A percentile compares a stretch with the other conserved stretches of the same genome.
phyloP scores from a whole-genome alignment of 30 jellyfish, hydroid and myxozoan species.

The Clytia hemisphaerica region DNA sequence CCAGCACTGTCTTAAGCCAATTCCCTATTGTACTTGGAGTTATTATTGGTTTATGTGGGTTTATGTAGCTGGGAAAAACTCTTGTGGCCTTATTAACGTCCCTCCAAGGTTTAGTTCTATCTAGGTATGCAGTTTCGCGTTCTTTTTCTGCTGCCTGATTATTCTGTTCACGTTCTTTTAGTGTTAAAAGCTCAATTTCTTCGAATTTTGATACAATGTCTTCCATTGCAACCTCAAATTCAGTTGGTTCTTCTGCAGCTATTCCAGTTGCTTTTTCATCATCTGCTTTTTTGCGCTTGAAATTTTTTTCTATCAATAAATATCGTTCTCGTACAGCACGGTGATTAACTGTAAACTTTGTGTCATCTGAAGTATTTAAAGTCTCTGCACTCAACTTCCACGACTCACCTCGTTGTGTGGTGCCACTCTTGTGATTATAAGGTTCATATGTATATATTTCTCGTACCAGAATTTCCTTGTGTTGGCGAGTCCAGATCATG shows the following conservation, averaged over 20 bases:
- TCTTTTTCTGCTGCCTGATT: too few species aligned
- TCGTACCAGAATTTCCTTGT: slow-evolving; percentile 14
- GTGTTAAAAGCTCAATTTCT: slow-evolving; percentile 9
- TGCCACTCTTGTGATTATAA: slow-evolving; percentile 6
- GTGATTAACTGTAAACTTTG: slow-evolving; percentile 15
- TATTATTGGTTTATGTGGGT: too few species aligned
- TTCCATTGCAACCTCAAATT: slow-evolving; percentile 5
- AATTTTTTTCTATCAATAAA: slow-evolving; percentile 1
- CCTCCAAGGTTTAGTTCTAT: too few species aligned
- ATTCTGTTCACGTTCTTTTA: not conserved
- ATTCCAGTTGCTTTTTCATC: slow-evolving; percentile 16
- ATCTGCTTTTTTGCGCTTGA: slow-evolving; percentile 7
- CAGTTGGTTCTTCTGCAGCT: slow-evolving; percentile 19
- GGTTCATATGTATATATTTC: slow-evolving; percentile 9
- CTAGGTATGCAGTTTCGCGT: not conserved
- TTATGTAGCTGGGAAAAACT: too few species aligned
- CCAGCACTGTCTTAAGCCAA: too few species aligned
- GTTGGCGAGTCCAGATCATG: slow-evolving; percentile 15
- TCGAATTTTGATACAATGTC: not conserved
- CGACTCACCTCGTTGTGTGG: slow-evolving; percentile 15
- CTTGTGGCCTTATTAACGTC: too few species aligned
- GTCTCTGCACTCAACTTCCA: slow-evolving; percentile 1
- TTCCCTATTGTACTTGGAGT: too few species aligned
- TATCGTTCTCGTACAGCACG: slow-evolving; percentile 14
- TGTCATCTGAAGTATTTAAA: slow-evolving; percentile 9